Percentiles rank a stretch among this genome's conserved stretches.
phyloP scores from a whole-genome alignment of 2,888 invertebrate genomes.

The Apomyelois bistriatella region DNA sequence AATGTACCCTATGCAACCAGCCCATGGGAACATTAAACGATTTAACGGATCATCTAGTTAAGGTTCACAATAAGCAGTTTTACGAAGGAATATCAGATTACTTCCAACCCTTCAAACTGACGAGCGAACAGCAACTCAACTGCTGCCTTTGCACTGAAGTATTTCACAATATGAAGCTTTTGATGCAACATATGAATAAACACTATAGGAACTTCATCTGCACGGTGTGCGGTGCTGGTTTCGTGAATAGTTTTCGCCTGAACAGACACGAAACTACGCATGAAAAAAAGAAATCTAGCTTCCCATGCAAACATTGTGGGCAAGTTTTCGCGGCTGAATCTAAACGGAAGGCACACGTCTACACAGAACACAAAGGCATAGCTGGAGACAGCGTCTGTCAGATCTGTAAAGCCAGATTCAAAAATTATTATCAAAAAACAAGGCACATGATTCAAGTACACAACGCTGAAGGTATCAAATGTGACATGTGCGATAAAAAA shows the following conservation, averaged over 20 bases:
- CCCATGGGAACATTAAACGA: slow-evolving; percentile 45
- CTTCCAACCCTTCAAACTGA: slow-evolving; percentile 59
- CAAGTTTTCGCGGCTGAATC: slow-evolving; percentile 61
- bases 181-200: slow-evolving; percentile 71
- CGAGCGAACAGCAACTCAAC: slow-evolving; percentile 55
- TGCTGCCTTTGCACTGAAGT: slow-evolving; percentile 62
- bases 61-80: slow-evolving; percentile 58
- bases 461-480: slow-evolving; percentile 64
- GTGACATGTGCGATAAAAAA: slow-evolving; percentile 63
- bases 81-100: slow-evolving; percentile 61
- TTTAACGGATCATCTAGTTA: slow-evolving; percentile 55
- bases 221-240: slow-evolving; percentile 66
- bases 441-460: slow-evolving; percentile 70
- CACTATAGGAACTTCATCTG: slow-evolving; percentile 72
- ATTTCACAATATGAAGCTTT: slow-evolving; percentile 64
- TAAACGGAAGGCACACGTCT: slow-evolving; percentile 65
- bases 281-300: slow-evolving; percentile 61
- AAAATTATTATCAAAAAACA: slow-evolving; percentile 70
- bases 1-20: slow-evolving; percentile 58
- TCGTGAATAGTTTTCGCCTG: slow-evolving; percentile 61
- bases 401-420: slow-evolving; percentile 67
- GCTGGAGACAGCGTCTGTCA: slow-evolving; percentile 70
- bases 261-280: slow-evolving; percentile 66
- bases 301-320: slow-evolving; percentile 59
- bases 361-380: slow-evolving; percentile 65